Percentiles rank a stretch among this genome's conserved stretches.
phyloP scores from a whole-genome alignment of 2,797 vertebrate genomes.

The Myripristis murdjan region DNA sequence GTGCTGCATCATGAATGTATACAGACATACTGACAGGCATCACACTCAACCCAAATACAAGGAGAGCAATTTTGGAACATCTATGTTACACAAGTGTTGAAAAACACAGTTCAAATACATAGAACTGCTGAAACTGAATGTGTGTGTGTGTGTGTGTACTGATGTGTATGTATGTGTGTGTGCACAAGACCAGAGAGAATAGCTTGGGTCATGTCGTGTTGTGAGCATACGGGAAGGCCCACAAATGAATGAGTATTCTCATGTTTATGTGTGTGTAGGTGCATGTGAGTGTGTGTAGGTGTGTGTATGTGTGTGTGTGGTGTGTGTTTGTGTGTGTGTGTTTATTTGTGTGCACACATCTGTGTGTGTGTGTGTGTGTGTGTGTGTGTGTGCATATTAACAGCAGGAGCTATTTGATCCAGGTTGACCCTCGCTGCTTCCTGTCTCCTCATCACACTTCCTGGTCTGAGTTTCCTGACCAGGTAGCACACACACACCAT shows the following conservation, averaged over 20 bases:
- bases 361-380: conserved; percentile 21
- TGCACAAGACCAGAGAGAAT: too few species aligned
- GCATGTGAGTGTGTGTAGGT: conserved; percentile 3
- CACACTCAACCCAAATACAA: conserved; percentile 10
- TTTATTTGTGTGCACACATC: background rate
- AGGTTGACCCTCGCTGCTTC: conserved; percentile 63
- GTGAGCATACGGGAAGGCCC: background rate
- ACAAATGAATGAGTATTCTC: background rate
- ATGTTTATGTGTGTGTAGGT: background rate
- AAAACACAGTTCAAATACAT: conserved; percentile 35
- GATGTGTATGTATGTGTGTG: too few species aligned
- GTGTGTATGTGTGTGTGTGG: conserved; percentile 8
- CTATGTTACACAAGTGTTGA: conserved; percentile 6
- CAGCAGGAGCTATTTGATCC: conserved; percentile 69
- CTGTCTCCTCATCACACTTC: conserved; percentile 31
- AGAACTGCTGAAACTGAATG: conserved; percentile 8
- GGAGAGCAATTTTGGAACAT: conserved; percentile 25
- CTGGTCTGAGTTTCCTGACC: conserved; percentile 40
- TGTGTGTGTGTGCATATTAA: conserved; percentile 18
- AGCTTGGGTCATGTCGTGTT: background rate
- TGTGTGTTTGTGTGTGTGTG: conserved; percentile 13
- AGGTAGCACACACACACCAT: conserved; percentile 53
- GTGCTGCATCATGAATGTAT: conserved; percentile 34
- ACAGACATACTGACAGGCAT: conserved; percentile 23
- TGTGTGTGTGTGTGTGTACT: too few species aligned